A percentile compares a stretch with the other conserved stretches of the same genome.
phyloP scores from a whole-genome alignment of 1,140 invertebrate genomes.

The Scaptodrosophila lebanonensis region DNA sequence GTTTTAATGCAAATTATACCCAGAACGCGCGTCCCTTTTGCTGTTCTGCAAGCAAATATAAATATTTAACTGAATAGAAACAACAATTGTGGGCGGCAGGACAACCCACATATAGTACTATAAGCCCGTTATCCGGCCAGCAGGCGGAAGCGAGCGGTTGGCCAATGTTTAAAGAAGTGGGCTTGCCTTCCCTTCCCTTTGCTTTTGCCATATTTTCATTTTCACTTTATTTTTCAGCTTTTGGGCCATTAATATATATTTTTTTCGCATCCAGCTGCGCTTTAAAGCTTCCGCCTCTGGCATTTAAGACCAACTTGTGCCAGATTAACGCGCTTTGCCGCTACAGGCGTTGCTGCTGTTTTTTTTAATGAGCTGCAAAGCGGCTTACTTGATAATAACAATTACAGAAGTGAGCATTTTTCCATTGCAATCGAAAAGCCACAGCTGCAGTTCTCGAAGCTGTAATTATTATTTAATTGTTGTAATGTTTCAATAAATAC shows the following conservation, averaged over 20 bases:
- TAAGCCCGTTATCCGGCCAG: slow-evolving; percentile 1
- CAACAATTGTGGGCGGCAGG: slow-evolving; percentile 14
- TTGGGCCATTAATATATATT: slow-evolving; percentile 65
- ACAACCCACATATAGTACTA: slow-evolving; percentile 20
- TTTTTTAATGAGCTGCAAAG: slow-evolving; percentile 47
- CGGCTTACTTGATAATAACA: slow-evolving; percentile 9
- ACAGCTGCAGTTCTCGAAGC: too few species aligned
- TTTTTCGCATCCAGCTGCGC: slow-evolving; percentile 39
- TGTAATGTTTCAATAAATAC: too few species aligned
- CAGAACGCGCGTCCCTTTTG: slow-evolving; percentile 33
- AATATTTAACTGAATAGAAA: slow-evolving; percentile 42
- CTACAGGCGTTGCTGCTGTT: not conserved
- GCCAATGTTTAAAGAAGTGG: slow-evolving; percentile 21
- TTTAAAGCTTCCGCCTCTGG: slow-evolving; percentile 45
- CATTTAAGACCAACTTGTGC: slow-evolving; percentile 51
- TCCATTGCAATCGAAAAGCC: too few species aligned
- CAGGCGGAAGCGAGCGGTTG: slow-evolving; percentile 29
- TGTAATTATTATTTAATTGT: too few species aligned
- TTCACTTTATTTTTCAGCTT: too few species aligned
- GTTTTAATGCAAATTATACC: slow-evolving; percentile 63
- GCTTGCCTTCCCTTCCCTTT: not conserved
- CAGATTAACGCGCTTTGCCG: slow-evolving; percentile 26
- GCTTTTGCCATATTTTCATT: not conserved
- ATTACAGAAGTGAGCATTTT: slow-evolving; percentile 6
- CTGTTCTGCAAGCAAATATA: slow-evolving; percentile 47